Conservation (phyloP, 2,888 invertebrate species). For the Sceliomorpha sp. region DNA sequence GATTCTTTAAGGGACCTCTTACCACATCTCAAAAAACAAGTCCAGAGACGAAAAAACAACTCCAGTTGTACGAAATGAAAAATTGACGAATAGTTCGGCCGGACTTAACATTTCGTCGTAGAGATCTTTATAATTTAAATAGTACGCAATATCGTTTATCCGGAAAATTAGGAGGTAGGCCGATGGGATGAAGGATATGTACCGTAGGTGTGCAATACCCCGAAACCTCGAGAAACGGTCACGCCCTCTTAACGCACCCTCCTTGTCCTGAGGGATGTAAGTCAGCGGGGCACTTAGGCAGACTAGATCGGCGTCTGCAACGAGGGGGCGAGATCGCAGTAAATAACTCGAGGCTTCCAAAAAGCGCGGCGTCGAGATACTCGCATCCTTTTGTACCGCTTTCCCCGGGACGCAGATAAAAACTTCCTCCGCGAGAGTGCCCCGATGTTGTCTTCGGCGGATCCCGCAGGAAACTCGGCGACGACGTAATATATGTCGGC, state of each 20-base stretch:
- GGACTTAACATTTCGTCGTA: no score
- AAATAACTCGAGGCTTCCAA: constrained; percentile 67
- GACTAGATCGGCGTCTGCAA: constrained; percentile 57
- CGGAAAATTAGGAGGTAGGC: no score
- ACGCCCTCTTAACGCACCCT: constrained; percentile 68
- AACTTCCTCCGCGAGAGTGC: constrained; percentile 48
- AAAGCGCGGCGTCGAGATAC: constrained; percentile 53
- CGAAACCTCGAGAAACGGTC: constrained; percentile 45
- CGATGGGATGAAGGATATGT: no score
- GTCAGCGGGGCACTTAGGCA: constrained; percentile 70
- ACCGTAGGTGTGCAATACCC: background rate
- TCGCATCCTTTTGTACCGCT: constrained; percentile 41
- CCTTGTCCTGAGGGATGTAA: constrained; percentile 69
- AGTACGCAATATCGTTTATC: no score
- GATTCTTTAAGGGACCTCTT: no score
- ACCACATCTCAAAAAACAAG: no score
- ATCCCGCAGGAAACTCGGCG: constrained; percentile 54
- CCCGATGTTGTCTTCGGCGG: constrained; percentile 49
- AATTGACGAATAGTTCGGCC: no score
- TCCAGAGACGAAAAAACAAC: no score
- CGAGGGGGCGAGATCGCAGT: constrained; percentile 58
- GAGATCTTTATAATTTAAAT: no score
- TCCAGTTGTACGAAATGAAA: no score
- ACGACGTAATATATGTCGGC: constrained; percentile 56
- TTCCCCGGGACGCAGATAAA: constrained; percentile 44